These are phyloP conservation scores for Tigriopus japonicus DNA, from an alignment of 1,140 invertebrate genomes.

Conservation along the genomic window DNA sequence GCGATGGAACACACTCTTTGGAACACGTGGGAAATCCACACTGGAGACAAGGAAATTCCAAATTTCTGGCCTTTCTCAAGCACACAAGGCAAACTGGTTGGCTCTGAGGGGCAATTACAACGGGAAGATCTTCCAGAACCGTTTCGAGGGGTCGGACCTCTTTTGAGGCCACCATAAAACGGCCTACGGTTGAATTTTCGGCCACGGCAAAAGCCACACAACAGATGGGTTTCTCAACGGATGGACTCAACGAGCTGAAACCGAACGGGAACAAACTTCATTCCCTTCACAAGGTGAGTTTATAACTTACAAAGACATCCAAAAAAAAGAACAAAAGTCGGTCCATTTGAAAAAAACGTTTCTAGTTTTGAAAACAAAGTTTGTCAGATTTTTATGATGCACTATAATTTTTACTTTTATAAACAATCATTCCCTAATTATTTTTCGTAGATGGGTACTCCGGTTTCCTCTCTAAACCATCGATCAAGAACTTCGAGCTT, in stretches of 20 bases:
- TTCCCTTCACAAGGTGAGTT: too few species aligned
- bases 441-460: too few species aligned
- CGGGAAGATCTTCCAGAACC: neutral
- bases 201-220: neutral
- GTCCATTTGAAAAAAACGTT: neutral
- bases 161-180: neutral
- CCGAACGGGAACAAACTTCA: too few species aligned
- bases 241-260: too few species aligned
- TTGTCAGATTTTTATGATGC: conserved; percentile 40
- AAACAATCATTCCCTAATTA: too few species aligned
- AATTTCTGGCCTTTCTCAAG: neutral
- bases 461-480: too few species aligned
- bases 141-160: neutral
- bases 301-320: too few species aligned
- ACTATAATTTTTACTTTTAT: too few species aligned
- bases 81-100: neutral
- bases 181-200: neutral
- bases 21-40: too few species aligned
- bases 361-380: neutral
- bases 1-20: too few species aligned
- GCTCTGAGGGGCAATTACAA: neutral
- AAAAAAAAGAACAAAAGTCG: neutral
- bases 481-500: too few species aligned
- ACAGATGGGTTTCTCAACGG: neutral
- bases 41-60: too few species aligned